These are phyloP conservation scores for Drosophila navojoa DNA, from an alignment of 1,140 invertebrate species.

Conservation along the genomic window DNA sequence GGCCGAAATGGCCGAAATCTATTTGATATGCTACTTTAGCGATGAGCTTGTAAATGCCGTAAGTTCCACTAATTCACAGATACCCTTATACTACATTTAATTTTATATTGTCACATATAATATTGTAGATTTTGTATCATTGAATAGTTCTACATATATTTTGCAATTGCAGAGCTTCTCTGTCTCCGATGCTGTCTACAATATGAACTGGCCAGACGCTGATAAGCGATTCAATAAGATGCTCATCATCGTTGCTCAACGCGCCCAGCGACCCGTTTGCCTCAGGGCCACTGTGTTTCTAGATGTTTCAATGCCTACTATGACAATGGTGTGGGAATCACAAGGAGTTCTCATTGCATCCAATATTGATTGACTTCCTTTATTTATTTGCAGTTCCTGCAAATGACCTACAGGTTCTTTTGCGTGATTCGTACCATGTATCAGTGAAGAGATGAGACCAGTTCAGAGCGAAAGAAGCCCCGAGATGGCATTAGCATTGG, in stretches of 20 bases:
- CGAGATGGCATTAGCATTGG: too few relatives aligned
- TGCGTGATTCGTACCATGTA: constrained; percentile 55
- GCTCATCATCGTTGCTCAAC: constrained; percentile 44
- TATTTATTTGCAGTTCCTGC: constrained; percentile 33
- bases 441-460: constrained; percentile 4
- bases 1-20: constrained; percentile 42
- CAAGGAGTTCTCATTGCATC: neutral
- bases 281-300: constrained; percentile 61
- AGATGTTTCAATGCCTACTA: constrained; percentile 55
- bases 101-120: neutral
- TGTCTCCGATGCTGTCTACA: constrained; percentile 46
- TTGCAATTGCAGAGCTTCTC: constrained; percentile 34
- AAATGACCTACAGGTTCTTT: constrained; percentile 53
- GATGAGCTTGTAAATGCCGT: constrained; percentile 65
- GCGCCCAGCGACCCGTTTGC: constrained; percentile 52
- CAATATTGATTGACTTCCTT: neutral
- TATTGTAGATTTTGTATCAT: too few relatives aligned
- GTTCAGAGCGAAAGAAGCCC: neutral
- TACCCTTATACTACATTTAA: neutral
- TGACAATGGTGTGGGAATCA: constrained; percentile 40
- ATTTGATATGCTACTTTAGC: constrained; percentile 56
- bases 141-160: too few relatives aligned
- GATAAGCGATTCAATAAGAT: constrained; percentile 55
- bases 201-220: constrained; percentile 51
- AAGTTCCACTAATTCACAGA: neutral